Evolutionary conservation across 2,888 invertebrate genomes (phyloP).

Genomic region (Cerastis leucographa): DNA sequence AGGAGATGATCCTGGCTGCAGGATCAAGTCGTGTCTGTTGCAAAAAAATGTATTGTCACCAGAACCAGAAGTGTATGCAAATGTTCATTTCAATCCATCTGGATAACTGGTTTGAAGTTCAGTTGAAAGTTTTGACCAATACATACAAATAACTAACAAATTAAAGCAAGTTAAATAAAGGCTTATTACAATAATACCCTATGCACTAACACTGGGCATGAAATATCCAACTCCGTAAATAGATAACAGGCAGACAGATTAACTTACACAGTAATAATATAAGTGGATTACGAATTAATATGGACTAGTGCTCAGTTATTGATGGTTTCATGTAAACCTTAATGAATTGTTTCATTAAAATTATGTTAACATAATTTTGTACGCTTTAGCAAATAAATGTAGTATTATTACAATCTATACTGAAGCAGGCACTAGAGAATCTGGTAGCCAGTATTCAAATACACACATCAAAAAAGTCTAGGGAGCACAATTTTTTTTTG

Average conservation of each 20-base stretch:
- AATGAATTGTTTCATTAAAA: conserved; percentile 27
- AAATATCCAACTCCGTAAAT: neutral
- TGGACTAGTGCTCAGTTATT: conserved; percentile 35
- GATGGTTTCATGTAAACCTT: conserved; percentile 1
- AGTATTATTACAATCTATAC: neutral
- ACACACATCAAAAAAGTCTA: too few relatives aligned
- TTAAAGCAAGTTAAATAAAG: neutral
- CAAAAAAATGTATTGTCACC: neutral
- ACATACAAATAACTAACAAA: neutral
- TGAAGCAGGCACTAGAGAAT: neutral
- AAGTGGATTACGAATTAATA: neutral
- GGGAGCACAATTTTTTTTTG: too few relatives aligned
- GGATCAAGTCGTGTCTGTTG: neutral
- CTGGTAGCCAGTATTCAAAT: neutral
- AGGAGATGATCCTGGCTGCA: neutral
- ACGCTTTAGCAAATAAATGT: conserved; percentile 9
- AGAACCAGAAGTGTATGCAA: neutral
- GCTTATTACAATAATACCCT: neutral
- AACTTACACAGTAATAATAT: neutral
- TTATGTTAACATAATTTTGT: neutral
- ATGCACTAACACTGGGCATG: neutral
- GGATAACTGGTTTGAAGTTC: neutral
- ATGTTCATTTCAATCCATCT: neutral
- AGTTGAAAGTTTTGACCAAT: neutral
- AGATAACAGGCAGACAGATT: neutral